These are phyloP conservation scores for Sorex araneus DNA, from an alignment of 2,113 vertebrate species.

Conservation along the genomic window DNA sequence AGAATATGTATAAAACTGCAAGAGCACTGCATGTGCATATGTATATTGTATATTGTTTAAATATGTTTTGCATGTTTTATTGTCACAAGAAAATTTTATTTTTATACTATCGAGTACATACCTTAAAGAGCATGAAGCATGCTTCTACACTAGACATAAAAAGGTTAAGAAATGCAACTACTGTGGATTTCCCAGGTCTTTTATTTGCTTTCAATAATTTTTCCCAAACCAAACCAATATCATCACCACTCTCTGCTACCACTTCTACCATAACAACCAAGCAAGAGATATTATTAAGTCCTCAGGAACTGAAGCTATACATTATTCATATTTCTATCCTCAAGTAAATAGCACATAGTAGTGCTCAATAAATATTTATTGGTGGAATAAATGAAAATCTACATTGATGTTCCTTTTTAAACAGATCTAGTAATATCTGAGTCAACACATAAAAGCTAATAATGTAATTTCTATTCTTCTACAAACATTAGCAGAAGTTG, in stretches of 20 bases:
- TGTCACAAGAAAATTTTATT: not conserved
- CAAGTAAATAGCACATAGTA: not conserved
- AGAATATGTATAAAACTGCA: not conserved
- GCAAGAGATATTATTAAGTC: not conserved
- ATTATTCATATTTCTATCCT: constrained; percentile 17
- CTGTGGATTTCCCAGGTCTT: not conserved
- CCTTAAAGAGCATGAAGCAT: not conserved
- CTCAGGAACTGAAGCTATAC: not conserved
- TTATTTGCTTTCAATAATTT: not conserved
- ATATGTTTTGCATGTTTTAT: not conserved
- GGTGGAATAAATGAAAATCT: constrained; percentile 45
- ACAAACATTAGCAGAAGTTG: constrained; percentile 30
- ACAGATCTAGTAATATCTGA: not conserved
- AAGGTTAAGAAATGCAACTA: not conserved
- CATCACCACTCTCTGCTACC: not conserved
- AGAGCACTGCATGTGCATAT: not conserved
- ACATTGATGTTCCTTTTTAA: not conserved
- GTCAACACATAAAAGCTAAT: constrained; percentile 41
- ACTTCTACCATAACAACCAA: not conserved
- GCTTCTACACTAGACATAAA: too few relatives aligned
- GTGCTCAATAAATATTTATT: constrained; percentile 12
- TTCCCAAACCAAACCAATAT: not conserved
- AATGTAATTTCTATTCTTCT: constrained; percentile 51
- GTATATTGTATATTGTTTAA: not conserved
- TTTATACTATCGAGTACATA: not conserved